Evolutionary conservation across 2,113 vertebrate genomes (phyloP).

Genomic region (Perognathus longimembris): DNA sequence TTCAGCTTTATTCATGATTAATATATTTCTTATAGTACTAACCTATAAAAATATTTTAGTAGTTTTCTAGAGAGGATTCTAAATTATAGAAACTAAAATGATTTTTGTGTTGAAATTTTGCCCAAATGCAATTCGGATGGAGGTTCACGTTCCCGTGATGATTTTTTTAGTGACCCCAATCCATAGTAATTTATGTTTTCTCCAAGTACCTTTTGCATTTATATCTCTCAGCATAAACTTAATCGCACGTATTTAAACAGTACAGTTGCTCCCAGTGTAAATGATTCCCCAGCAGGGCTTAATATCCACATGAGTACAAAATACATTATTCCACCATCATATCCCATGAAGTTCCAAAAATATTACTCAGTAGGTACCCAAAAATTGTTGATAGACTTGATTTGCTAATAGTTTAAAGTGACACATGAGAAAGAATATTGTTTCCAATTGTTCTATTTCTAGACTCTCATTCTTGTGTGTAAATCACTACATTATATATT

Average conservation of each 20-base stretch:
- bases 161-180: neutral
- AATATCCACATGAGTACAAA: neutral
- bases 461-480: neutral
- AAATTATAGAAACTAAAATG: neutral
- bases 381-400: slow-evolving; percentile 52
- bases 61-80: neutral
- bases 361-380: neutral
- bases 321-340: neutral
- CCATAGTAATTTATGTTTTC: neutral
- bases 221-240: neutral
- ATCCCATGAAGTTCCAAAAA: slow-evolving; percentile 11
- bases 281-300: slow-evolving; percentile 27
- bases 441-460: slow-evolving; percentile 12
- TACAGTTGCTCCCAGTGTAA: slow-evolving; percentile 29
- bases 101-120: neutral
- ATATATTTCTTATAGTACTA: neutral
- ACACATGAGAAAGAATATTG: slow-evolving; percentile 3
- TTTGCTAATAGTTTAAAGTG: slow-evolving; percentile 22
- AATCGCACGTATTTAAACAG: slow-evolving; percentile 52
- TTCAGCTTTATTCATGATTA: neutral
- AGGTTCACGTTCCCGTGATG: neutral
- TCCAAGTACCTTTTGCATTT: neutral
- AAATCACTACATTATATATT: neutral
- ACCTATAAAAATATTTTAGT: neutral
- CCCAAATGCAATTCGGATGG: neutral